Conservation (phyloP, 2,113 vertebrate species). For the Colinus virginianus region DNA sequence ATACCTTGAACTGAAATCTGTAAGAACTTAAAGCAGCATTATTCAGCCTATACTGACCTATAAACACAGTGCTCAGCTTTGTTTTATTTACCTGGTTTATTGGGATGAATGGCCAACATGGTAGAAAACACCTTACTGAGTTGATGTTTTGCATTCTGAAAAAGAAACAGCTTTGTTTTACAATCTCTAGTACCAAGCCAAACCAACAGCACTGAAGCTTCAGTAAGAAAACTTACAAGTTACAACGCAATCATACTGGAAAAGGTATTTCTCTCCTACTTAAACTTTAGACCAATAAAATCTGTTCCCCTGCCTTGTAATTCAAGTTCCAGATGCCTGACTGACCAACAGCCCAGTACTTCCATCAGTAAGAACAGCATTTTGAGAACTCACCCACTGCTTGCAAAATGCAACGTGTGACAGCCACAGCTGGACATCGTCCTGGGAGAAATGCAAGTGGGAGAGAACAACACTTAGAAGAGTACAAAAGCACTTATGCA, state of each 20-base stretch:
- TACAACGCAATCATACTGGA: neutral
- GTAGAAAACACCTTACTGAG: conserved; percentile 92
- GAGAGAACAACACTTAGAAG: neutral
- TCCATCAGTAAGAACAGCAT: neutral
- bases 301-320: neutral
- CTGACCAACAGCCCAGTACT: neutral
- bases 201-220: neutral
- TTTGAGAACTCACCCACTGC: conserved; percentile 90
- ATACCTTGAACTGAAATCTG: neutral
- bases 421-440: conserved; percentile 94
- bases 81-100: conserved; percentile 90
- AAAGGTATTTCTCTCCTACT: neutral
- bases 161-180: conserved; percentile 27
- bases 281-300: neutral
- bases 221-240: neutral
- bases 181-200: neutral
- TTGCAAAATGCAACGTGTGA: conserved; percentile 95
- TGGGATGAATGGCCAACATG: conserved; percentile 93
- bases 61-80: neutral
- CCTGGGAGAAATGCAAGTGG: conserved; percentile 73
- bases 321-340: neutral
- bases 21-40: neutral
- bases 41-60: neutral
- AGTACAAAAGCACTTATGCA: neutral
- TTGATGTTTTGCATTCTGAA: conserved; percentile 85